phyloP scores from a whole-genome alignment of 2,113 vertebrate species.

The Pelmatolapia mariae region DNA sequence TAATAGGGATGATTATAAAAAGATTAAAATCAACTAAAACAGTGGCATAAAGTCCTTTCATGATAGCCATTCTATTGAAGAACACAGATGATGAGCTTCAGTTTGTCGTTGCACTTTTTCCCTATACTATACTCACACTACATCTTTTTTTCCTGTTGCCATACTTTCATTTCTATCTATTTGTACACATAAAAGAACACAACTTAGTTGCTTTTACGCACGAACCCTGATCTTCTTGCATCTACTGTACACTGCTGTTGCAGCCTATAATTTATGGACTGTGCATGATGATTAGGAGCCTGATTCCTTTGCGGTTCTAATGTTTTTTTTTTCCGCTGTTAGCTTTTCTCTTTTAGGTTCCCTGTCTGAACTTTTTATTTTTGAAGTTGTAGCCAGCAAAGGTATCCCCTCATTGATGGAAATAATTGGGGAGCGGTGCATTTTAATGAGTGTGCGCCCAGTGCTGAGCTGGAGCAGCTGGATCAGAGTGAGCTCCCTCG shows the following conservation, averaged over 20 bases:
- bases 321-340: neutral
- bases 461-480: constrained; percentile 4
- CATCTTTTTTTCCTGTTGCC: neutral
- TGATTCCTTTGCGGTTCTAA: neutral
- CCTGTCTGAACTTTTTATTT: neutral
- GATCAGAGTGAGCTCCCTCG: constrained; percentile 21
- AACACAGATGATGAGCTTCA: neutral
- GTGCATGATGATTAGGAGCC: neutral
- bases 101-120: neutral
- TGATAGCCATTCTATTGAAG: neutral
- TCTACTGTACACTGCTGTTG: neutral
- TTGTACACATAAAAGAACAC: constrained; percentile 2
- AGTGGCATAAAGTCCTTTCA: neutral
- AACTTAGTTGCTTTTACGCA: neutral
- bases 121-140: neutral
- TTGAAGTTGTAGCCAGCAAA: constrained; percentile 16
- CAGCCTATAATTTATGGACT: neutral
- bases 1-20: neutral
- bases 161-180: neutral
- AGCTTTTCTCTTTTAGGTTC: neutral
- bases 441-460: constrained; percentile 24
- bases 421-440: constrained; percentile 36
- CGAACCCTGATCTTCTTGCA: neutral
- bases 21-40: neutral
- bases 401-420: constrained; percentile 34